Base-by-base conservation (phyloP, 2,888 invertebrate genomes). In the Clivina fossor region DNA sequence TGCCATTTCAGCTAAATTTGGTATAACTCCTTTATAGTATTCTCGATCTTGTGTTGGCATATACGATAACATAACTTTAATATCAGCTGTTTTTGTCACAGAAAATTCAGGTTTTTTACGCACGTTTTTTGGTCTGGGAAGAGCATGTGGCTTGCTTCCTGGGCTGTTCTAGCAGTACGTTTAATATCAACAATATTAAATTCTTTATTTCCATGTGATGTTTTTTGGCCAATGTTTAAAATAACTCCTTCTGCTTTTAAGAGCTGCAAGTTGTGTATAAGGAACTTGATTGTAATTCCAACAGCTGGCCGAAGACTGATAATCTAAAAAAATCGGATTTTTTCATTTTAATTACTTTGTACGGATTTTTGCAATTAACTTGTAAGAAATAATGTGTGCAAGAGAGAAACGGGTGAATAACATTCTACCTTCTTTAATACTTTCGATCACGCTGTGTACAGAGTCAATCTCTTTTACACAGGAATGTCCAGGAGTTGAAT, bases 401-500 rank as follows among this genome's bases (percentile, higher is more conserved):
- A 32, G n/a, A 32, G 32, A n/a, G n/a, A 32, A n/a, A 32, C 32
- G 11, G 32, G 32, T 11, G 32, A 58, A 40, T 53, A 62, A 33
- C 51, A 58, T 38, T 62, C 58, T 11, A 30, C 37, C 33, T 47
- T 35, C 3, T 35, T 24, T 15, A 61, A 40, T 7, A 50, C 48
- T 51, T 19, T 62, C 61, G n/a, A 62, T 62, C 4, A 18, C 16
- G 11, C 58, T 60, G 32, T 62, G 61, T n/a, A 56, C 50, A 13
- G 30, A 20, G 44, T 65, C 62, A 16, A 63, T 56, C 49, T 64
- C 64, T 40, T 64, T 60, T 8, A 62, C 44, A 41, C 56, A 60
- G 4, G 61, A 62, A 44, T 64, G 63, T 16, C 65, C 62, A 11
- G 64, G 62, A 24, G 57, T 58, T 15, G 60, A 66, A 60, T 57